Base-by-base conservation (phyloP, 2,113 vertebrate species). In the Stegostoma tigrinum region DNA sequence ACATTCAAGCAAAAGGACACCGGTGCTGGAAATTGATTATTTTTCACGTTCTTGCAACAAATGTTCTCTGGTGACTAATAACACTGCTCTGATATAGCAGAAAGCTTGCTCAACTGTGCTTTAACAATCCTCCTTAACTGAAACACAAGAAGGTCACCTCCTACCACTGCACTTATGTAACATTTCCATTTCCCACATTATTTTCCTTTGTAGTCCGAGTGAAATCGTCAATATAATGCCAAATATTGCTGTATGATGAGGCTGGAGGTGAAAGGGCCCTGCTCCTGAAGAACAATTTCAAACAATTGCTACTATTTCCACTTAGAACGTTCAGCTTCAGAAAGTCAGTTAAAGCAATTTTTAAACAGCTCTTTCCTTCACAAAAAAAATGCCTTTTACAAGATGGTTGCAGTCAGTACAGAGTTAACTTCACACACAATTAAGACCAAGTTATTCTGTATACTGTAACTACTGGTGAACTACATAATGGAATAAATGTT, bases 401-500 rank as follows among this genome's bases (percentile, higher is more conserved):
- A 93, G 5, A n/a, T 42, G 3, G 3, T 64, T 38, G 61, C 34
- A 21, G 5, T 23, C 55, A 91, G 34, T 61, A 91, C 5, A 38
- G 34, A 64, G 89, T 93, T 93, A 93, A 93, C 5, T 21, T 67
- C 17, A 38, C 6, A 6, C 21, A 61, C 19, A 93, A 10, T 19
- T 64, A 38, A 93, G 67, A 93, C 66, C 61, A 66, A 6, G 64
- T 93, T 38, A 61, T 66, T 91, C 89, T 38, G 89, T 38, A 67
- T 93, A 19, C 38, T 91, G 66, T 93, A 66, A 66, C 89, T 23
- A 93, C 61, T 7, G 17, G 61, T 66, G 34, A 93, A 23, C 34
- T 93, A 38, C 67, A 67, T 38, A 93, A 67, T 93, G n/a, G 64
- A 93, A 93, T 93, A 93, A 67, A 93, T 67, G 89, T n/a, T 93